These are phyloP conservation scores for Actinia tenebrosa DNA, from an alignment of 64 coral and sea anemone species.

Conservation along the genomic window DNA sequence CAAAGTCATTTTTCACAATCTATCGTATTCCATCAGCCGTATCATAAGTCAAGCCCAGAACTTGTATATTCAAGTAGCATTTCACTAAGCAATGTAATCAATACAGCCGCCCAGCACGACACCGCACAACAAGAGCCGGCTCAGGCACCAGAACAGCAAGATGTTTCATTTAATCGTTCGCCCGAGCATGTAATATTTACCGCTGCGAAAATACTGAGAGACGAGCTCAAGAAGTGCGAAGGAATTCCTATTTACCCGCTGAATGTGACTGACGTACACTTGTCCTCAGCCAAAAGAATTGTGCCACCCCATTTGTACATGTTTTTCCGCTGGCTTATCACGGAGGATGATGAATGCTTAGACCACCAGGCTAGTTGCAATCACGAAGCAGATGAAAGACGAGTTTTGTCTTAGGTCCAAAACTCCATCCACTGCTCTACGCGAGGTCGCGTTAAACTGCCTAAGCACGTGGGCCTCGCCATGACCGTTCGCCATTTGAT, in stretches of 20 bases:
- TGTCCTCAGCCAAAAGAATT: not conserved
- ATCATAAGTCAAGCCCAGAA: not conserved
- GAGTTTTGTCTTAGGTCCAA: conserved; percentile 15
- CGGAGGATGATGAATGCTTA: not conserved
- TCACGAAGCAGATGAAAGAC: conserved; percentile 6
- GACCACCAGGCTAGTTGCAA: not conserved
- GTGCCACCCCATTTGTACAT: not conserved
- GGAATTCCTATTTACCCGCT: not conserved
- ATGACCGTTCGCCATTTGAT: conserved; percentile 24
- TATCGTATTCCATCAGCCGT: conserved; percentile 20
- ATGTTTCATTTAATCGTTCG: not conserved
- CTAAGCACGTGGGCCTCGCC: conserved; percentile 24
- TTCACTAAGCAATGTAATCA: not conserved
- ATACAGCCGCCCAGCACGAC: not conserved
- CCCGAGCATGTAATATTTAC: not conserved
- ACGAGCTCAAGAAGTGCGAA: not conserved
- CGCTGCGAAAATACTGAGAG: not conserved
- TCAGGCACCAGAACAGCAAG: not conserved
- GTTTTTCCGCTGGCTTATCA: not conserved
- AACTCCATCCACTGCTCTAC: conserved; percentile 17
- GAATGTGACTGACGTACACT: not conserved
- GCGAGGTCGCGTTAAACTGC: conserved; percentile 6
- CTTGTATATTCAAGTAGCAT: conserved; percentile 19
- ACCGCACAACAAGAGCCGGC: not conserved
- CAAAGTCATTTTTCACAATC: conserved; percentile 19